Conservation (phyloP, 2,797 vertebrate genomes). For the Lacerta viridis region DNA sequence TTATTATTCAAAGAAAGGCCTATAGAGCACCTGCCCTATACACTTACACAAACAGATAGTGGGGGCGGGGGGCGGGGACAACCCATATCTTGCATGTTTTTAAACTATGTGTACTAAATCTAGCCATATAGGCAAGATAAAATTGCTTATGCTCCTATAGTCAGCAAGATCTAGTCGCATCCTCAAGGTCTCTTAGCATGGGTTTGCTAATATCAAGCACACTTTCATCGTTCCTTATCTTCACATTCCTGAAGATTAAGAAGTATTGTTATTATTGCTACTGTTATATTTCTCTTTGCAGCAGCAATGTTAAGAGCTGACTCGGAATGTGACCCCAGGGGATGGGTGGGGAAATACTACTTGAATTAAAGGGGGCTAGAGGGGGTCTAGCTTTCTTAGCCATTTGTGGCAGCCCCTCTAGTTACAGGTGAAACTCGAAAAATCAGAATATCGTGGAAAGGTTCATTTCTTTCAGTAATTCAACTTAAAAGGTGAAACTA, state of each 20-base stretch:
- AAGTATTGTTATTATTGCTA: not conserved
- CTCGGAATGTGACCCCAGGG: not conserved
- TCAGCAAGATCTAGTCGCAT: not conserved
- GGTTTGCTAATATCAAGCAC: not conserved
- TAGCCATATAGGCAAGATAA: not conserved
- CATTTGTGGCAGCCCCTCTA: not conserved
- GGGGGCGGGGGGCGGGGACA: not conserved
- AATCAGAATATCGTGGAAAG: no score
- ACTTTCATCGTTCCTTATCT: not conserved
- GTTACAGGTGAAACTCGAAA: not conserved
- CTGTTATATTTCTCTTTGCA: not conserved
- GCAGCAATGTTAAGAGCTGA: not conserved
- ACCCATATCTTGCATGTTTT: not conserved
- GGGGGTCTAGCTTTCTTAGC: not conserved
- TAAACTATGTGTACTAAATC: not conserved
- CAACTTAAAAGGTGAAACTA: no score
- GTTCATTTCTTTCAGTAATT: no score
- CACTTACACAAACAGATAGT: not conserved
- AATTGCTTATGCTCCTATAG: not conserved
- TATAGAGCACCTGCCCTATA: not conserved
- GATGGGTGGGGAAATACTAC: no score
- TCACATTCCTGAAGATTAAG: not conserved
- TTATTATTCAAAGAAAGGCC: not conserved
- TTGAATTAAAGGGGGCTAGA: not conserved
- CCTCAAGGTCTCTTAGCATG: not conserved